Evolutionary conservation across 1,140 invertebrate genomes (phyloP), one percentile per base, ranked within the genome.

Genomic region (Plodia interpunctella): DNA sequence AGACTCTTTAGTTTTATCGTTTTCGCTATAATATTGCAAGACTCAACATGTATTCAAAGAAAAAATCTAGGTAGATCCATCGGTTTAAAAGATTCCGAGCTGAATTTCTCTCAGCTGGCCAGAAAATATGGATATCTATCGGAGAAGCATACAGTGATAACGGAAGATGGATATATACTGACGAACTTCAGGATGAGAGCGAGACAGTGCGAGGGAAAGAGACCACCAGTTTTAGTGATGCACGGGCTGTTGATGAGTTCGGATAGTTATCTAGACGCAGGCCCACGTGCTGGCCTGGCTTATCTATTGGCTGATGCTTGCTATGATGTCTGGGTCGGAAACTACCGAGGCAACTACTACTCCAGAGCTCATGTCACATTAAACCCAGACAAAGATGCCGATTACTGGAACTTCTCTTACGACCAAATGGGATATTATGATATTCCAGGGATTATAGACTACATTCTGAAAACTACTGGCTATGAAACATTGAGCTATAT

Each of bases 321-420:
- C 2, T 95, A 93, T 63, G 95, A 97, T 81, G 92, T 97, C 19
- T 96, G 94, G 94, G 70, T 95, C 57, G 93, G 93, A 0, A 95
- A 96, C 73, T 86, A 90, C 5, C 87, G 94, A 59, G 94, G 94
- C 0, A 95, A 92, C 65, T 84, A 79, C 18, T 94, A 95, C 72
- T 93, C 92, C 0, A 87, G 90, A 60, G 86, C 87, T 57, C 93
- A 94, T 74, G 74, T 83, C 0, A 78, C 62, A 1, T 86, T 90
- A 50, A 89, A 80, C 79, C 88, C 90, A 18, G 91, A 93, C 67
- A 85, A 91, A 52, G 76, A 90, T 15, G 51, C 70, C 8, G 66
- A 76, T 0, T 92, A 88, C 62, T 92, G 91, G 91, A 58, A 90
- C 15, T 91, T 91, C n/a, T 82, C 75, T 10, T 91, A 91, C 68